phyloP scores from a whole-genome alignment of 92 coral and sea anemone species.

The Metridium senile region DNA sequence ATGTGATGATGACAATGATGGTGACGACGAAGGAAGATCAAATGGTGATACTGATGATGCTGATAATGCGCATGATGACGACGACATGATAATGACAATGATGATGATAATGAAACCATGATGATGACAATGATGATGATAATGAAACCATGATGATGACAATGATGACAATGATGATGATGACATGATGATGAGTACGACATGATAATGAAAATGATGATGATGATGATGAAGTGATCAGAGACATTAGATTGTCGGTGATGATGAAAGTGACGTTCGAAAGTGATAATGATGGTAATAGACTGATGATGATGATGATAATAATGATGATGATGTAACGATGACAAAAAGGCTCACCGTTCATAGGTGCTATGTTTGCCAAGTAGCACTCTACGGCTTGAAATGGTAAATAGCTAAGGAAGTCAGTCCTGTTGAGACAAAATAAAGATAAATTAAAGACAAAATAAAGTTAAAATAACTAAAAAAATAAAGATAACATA shows the following conservation, averaged over 20 bases:
- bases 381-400: conserved; percentile 98
- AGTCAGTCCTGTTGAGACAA: conserved; percentile 69
- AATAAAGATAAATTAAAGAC: too few species aligned
- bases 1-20: background rate
- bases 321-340: background rate
- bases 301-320: too few species aligned
- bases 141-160: background rate
- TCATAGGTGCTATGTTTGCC: conserved; percentile 84
- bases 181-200: too few species aligned
- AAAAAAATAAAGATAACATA: too few species aligned
- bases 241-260: too few species aligned
- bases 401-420: conserved; percentile 75
- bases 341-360: conserved; percentile 51
- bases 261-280: background rate
- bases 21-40: background rate
- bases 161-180: background rate
- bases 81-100: background rate
- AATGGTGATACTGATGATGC: background rate
- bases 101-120: background rate
- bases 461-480: too few species aligned
- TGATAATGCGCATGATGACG: background rate
- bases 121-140: background rate
- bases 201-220: too few species aligned
- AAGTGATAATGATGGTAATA: background rate
- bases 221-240: too few species aligned